Percentiles rank a stretch among this genome's conserved stretches.
These are phyloP conservation scores for Cirrhinus molitorella DNA, from an alignment of 2,797 vertebrate genomes.

Conservation along the genomic window DNA sequence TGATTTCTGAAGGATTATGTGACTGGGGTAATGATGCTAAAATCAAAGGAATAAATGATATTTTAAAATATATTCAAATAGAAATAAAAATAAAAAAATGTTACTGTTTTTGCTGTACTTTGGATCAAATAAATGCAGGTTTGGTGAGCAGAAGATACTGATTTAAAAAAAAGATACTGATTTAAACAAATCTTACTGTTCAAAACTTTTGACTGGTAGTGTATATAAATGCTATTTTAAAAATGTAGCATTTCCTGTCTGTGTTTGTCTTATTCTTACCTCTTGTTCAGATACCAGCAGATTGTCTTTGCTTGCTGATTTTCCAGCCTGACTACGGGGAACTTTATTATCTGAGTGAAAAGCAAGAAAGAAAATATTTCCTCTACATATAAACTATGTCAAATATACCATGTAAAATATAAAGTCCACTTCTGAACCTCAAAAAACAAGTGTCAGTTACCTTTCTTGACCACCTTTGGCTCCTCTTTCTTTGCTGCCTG, in stretches of 20 bases:
- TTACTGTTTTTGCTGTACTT: no score
- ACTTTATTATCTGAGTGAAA: slow-evolving; percentile 62
- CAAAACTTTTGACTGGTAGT: no score
- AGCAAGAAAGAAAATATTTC: background rate
- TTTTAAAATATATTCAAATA: no score
- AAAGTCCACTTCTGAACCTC: slow-evolving; percentile 5
- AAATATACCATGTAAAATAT: background rate
- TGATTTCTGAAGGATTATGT: no score
- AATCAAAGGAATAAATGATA: no score
- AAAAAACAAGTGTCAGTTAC: slow-evolving; percentile 46
- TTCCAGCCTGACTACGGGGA: slow-evolving; percentile 62
- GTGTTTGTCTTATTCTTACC: slow-evolving; percentile 52
- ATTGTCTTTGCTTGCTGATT: slow-evolving; percentile 68
- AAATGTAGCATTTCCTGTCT: background rate
- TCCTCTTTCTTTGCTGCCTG: slow-evolving; percentile 69
- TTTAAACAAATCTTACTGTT: no score
- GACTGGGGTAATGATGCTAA: no score
- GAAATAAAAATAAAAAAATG: no score
- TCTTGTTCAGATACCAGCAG: slow-evolving; percentile 60
- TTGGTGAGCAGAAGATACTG: no score
- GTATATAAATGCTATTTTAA: no score
- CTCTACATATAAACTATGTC: background rate
- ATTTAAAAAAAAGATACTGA: no score
- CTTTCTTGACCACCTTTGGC: slow-evolving; percentile 69
- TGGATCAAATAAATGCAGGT: no score